phyloP scores from a whole-genome alignment of 2,888 invertebrate species.

The Volucella bombylans region DNA sequence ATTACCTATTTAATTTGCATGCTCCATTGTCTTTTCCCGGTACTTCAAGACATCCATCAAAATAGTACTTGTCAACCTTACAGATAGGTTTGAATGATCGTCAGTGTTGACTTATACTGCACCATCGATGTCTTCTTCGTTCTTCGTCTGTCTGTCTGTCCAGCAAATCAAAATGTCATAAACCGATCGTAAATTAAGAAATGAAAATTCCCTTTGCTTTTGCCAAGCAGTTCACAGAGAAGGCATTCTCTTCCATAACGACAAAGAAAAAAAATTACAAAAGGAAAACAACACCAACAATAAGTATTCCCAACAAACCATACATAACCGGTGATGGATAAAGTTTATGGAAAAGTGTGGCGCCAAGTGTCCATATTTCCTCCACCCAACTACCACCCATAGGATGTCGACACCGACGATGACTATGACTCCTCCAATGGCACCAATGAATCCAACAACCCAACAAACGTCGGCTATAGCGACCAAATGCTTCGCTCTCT shows the following conservation, averaged over 20 bases:
- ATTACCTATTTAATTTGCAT: too few species aligned
- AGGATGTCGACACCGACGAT: slow-evolving; percentile 66
- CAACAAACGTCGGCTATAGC: slow-evolving; percentile 52
- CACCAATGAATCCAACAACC: slow-evolving; percentile 48
- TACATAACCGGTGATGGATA: slow-evolving; percentile 72
- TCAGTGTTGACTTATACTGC: slow-evolving; percentile 14
- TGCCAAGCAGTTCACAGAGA: slow-evolving; percentile 59
- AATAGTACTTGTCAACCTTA: slow-evolving; percentile 18
- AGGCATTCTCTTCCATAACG: slow-evolving; percentile 44
- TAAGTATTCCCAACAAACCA: slow-evolving; percentile 41
- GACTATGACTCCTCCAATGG: slow-evolving; percentile 62
- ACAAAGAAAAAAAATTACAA: slow-evolving; percentile 30
- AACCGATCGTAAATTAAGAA: slow-evolving; percentile 60
- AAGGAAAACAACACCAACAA: slow-evolving; percentile 44
- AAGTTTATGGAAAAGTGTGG: slow-evolving; percentile 74
- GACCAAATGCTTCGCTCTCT: slow-evolving; percentile 28
- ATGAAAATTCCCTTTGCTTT: slow-evolving; percentile 54
- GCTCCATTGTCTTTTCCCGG: too few species aligned
- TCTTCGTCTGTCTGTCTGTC: slow-evolving; percentile 61
- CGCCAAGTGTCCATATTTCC: slow-evolving; percentile 74
- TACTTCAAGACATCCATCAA: slow-evolving; percentile 4
- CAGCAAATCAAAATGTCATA: slow-evolving; percentile 70
- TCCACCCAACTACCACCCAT: slow-evolving; percentile 71
- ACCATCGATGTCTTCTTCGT: slow-evolving; percentile 45
- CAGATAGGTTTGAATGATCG: slow-evolving; percentile 31